phyloP scores from a whole-genome alignment of 2,113 vertebrate genomes.

The Chrysemys picta region DNA sequence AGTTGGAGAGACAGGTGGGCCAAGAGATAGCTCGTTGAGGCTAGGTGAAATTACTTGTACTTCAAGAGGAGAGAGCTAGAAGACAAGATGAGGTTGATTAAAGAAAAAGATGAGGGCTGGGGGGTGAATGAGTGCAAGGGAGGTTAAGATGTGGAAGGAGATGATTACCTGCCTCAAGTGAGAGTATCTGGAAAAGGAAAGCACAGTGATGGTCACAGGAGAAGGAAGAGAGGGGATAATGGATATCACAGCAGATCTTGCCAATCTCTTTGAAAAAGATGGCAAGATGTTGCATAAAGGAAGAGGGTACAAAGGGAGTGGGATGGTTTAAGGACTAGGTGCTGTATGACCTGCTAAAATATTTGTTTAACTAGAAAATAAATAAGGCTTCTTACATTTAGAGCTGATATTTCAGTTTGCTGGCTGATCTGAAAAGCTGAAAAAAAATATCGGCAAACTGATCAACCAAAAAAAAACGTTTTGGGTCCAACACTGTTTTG shows the following conservation, averaged over 20 bases:
- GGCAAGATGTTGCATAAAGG: slow-evolving; percentile 14
- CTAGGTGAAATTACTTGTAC: neutral
- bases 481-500: too few relatives aligned
- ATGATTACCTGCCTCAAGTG: slow-evolving; percentile 18
- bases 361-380: slow-evolving; percentile 14
- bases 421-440: too few relatives aligned
- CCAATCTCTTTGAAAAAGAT: slow-evolving; percentile 35
- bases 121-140: neutral
- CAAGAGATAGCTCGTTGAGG: neutral
- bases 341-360: neutral
- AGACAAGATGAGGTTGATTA: neutral
- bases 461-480: too few relatives aligned
- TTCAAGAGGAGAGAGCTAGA: neutral
- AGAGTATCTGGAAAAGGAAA: slow-evolving; percentile 17
- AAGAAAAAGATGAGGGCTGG: slow-evolving; percentile 2
- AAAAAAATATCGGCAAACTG: too few relatives aligned
- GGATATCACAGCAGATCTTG: neutral
- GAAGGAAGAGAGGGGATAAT: slow-evolving; percentile 19
- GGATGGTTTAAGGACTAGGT: slow-evolving; percentile 25
- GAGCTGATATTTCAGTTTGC: too few relatives aligned
- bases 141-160: neutral
- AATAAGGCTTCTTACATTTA: neutral
- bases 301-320: slow-evolving; percentile 10
- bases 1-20: neutral
- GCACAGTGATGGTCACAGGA: neutral